Conservation (phyloP, 2,113 vertebrate species). For the Martes martes region DNA sequence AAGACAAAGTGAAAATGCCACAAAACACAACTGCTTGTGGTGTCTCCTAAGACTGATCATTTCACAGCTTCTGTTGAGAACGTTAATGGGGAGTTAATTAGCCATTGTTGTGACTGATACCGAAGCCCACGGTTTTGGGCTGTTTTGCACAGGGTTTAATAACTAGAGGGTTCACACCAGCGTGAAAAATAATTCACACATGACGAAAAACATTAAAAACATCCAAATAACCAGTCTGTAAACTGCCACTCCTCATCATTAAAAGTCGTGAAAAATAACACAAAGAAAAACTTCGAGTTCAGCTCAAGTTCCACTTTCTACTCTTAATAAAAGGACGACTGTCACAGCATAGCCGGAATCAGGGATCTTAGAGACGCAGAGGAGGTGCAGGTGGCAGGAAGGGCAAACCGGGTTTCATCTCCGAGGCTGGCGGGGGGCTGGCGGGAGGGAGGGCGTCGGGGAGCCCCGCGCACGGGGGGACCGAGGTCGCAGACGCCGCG, state of each 20-base stretch:
- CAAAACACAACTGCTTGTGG: not conserved
- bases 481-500: fast-evolving
- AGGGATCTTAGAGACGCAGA: not conserved
- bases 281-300: not conserved
- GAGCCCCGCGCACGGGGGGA: not conserved
- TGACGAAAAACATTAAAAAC: not conserved
- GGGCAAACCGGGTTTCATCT: not conserved
- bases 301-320: not conserved
- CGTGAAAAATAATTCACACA: not conserved
- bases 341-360: not conserved
- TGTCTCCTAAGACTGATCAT: not conserved
- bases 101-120: not conserved
- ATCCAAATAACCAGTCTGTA: not conserved
- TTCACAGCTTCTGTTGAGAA: not conserved
- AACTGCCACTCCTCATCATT: not conserved
- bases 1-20: not conserved
- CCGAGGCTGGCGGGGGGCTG: too few relatives aligned
- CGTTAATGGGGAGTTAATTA: not conserved
- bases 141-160: not conserved
- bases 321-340: not conserved
- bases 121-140: not conserved
- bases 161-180: not conserved
- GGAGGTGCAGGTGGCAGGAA: not conserved
- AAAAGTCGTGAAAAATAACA: not conserved
- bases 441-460: not conserved